Evolutionary conservation across 2,888 invertebrate species (phyloP).

Genomic region (Galerucella calmariensis): DNA sequence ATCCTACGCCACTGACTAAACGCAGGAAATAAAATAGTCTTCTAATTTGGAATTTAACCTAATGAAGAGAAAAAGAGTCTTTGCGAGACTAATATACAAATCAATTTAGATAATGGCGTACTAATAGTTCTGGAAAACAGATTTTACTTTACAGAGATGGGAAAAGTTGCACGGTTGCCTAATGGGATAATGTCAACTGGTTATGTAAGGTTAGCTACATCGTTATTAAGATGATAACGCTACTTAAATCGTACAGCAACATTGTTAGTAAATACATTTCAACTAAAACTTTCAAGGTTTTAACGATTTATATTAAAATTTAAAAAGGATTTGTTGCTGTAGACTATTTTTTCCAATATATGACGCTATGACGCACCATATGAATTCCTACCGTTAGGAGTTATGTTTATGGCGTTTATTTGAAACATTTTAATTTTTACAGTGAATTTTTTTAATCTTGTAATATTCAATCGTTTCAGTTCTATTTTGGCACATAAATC

Average conservation of each 20-base stretch:
- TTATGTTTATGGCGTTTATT: no score
- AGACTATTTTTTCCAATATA: background rate
- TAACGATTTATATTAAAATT: background rate
- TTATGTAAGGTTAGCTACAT: conserved; percentile 13
- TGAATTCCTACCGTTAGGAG: no score
- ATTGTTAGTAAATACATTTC: background rate
- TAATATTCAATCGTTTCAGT: no score
- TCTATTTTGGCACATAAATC: no score
- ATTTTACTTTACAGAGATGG: conserved; percentile 49
- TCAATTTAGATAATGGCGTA: conserved; percentile 56
- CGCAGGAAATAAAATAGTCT: conserved; percentile 41
- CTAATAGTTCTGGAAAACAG: conserved; percentile 51
- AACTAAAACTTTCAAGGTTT: background rate
- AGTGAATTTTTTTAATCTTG: no score
- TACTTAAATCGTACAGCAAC: background rate
- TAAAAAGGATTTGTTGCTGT: background rate
- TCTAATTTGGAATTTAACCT: conserved; percentile 53
- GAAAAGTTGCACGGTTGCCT: conserved; percentile 36
- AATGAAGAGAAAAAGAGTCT: conserved; percentile 49
- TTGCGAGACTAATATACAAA: conserved; percentile 56
- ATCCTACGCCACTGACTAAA: conserved; percentile 18
- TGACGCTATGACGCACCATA: no score
- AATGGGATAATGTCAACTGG: conserved; percentile 18
- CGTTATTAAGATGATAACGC: conserved; percentile 1
- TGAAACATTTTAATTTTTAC: no score